Conservation (phyloP, 2,888 invertebrate genomes). For the Agrotis puta region DNA sequence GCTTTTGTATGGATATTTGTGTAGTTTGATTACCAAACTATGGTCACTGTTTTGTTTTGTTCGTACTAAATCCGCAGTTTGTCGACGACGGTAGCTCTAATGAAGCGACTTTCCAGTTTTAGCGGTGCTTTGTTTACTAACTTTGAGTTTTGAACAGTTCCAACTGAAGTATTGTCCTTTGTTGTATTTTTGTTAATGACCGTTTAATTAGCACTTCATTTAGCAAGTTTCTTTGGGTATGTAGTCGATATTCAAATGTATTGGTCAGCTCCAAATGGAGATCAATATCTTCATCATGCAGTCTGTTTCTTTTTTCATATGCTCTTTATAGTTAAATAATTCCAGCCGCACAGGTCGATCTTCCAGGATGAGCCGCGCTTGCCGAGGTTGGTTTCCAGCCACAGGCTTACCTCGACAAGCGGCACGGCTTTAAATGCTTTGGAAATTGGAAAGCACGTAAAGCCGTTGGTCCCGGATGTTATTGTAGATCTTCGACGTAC, state of each 20-base stretch:
- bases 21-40: slow-evolving; percentile 35
- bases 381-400: too few relatives aligned
- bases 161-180: not conserved
- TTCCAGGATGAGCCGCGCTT: too few relatives aligned
- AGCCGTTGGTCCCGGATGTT: too few relatives aligned
- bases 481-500: too few relatives aligned
- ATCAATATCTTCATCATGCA: not conserved
- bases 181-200: slow-evolving; percentile 14
- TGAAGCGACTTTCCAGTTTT: slow-evolving; percentile 44
- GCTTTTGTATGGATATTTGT: slow-evolving; percentile 13
- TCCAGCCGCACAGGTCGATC: too few relatives aligned
- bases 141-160: slow-evolving; percentile 29
- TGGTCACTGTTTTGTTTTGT: slow-evolving; percentile 39
- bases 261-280: not conserved
- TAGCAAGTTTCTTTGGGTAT: not conserved
- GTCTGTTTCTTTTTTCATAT: not conserved
- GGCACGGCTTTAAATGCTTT: too few relatives aligned
- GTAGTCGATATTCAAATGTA: not conserved
- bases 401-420: too few relatives aligned
- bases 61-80: slow-evolving; percentile 18
- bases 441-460: too few relatives aligned
- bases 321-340: too few relatives aligned
- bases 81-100: slow-evolving; percentile 41
- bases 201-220: slow-evolving; percentile 4
- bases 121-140: slow-evolving; percentile 29